phyloP scores from a whole-genome alignment of 2,888 invertebrate genomes.

The Ligdia adustata region DNA sequence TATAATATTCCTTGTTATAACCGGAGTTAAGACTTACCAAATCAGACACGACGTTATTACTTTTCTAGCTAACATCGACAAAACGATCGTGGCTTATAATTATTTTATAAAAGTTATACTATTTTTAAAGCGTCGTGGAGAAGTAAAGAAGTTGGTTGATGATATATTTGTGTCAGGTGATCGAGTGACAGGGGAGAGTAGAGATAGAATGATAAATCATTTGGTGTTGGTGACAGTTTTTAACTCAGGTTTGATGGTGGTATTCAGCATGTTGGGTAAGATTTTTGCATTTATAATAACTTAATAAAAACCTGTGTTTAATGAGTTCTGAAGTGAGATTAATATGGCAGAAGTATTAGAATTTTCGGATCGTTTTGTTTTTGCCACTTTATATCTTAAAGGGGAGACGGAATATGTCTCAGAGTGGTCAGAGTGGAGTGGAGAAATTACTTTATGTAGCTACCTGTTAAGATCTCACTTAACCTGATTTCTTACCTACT shows the following conservation, averaged over 20 bases:
- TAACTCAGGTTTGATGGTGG: conserved; percentile 39
- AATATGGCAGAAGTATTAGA: too few relatives aligned
- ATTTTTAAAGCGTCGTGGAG: conserved; percentile 51
- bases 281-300: too few relatives aligned
- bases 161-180: conserved; percentile 64
- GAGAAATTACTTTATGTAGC: too few relatives aligned
- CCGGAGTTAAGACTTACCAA: conserved; percentile 56
- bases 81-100: conserved; percentile 56
- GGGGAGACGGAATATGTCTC: too few relatives aligned
- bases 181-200: conserved; percentile 40
- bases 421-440: too few relatives aligned
- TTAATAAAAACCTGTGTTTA: too few relatives aligned
- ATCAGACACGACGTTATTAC: conserved; percentile 44
- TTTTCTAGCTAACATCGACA: conserved; percentile 60
- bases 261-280: conserved; percentile 49
- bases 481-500: too few relatives aligned
- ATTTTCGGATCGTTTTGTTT: too few relatives aligned
- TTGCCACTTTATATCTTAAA: too few relatives aligned
- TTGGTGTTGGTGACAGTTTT: conserved; percentile 11
- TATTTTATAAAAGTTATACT: conserved; percentile 57
- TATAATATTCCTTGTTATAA: conserved; percentile 44
- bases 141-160: conserved; percentile 49
- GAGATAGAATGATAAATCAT: conserved; percentile 26
- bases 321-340: too few relatives aligned
- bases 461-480: too few relatives aligned